Evolutionary conservation across 2,888 invertebrate species (phyloP).

Genomic region (Eupithecia exiguata): DNA sequence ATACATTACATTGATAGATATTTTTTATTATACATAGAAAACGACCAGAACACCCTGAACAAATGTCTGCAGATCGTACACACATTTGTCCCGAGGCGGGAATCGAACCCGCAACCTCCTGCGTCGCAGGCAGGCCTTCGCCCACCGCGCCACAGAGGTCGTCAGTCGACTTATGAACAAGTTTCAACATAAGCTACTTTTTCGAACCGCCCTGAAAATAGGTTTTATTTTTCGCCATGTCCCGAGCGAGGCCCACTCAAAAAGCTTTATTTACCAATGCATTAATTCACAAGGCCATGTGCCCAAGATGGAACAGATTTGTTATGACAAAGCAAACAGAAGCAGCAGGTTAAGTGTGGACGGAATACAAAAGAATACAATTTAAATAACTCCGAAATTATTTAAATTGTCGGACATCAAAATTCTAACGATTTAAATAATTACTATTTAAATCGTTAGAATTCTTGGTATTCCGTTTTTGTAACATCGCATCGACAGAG

Average conservation of each 20-base stretch:
- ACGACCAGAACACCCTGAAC: no score
- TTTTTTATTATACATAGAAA: no score
- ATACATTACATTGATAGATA: no score
- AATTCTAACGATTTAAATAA: no score
- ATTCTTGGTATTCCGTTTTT: background rate
- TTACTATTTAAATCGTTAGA: slow-evolving; percentile 12
- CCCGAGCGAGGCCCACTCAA: background rate
- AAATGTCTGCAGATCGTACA: no score
- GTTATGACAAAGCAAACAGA: slow-evolving; percentile 26
- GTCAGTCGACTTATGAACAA: no score
- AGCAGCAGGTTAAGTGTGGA: slow-evolving; percentile 31
- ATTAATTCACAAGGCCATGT: slow-evolving; percentile 38
- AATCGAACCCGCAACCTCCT: no score
- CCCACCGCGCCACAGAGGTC: no score
- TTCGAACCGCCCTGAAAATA: background rate
- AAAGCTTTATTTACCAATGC: slow-evolving; percentile 31
- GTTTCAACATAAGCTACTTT: background rate
- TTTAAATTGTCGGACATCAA: slow-evolving; percentile 6
- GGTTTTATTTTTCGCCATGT: background rate
- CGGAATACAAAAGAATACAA: slow-evolving; percentile 28
- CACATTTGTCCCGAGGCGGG: no score
- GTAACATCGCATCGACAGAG: background rate
- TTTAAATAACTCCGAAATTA: slow-evolving; percentile 22
- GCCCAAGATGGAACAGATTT: slow-evolving; percentile 20
- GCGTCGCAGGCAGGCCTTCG: no score